phyloP scores from a whole-genome alignment of 1,140 invertebrate species.

The Drosophila asahinai region DNA sequence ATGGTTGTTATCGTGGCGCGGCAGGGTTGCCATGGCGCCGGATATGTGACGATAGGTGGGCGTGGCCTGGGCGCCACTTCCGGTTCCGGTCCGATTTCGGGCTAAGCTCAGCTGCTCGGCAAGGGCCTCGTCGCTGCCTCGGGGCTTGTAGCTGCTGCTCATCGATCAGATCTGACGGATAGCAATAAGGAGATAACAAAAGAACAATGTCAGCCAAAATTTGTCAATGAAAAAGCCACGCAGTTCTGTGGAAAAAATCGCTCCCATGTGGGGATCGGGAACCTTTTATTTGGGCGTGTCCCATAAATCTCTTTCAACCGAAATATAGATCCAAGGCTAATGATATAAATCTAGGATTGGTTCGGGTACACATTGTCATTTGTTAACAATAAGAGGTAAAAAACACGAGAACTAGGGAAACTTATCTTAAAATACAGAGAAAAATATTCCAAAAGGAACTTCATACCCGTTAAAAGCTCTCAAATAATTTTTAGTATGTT shows the following conservation, averaged over 20 bases:
- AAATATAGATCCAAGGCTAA: background rate
- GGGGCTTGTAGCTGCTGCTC: constrained; percentile 61
- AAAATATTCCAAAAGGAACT: background rate
- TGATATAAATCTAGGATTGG: constrained; percentile 4
- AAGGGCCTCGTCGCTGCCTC: constrained; percentile 72
- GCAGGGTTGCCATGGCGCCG: constrained; percentile 68
- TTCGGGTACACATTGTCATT: background rate
- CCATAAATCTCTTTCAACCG: background rate
- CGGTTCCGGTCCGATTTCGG: constrained; percentile 27
- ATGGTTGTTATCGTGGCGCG: constrained; percentile 56
- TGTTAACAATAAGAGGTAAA: background rate
- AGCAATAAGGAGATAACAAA: constrained; percentile 13
- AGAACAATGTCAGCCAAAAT: constrained; percentile 15
- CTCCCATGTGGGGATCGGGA: constrained; percentile 4
- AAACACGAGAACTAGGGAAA: too few relatives aligned
- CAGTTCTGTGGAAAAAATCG: constrained; percentile 6
- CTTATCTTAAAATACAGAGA: background rate
- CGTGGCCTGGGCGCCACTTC: constrained; percentile 50
- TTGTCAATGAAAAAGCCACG: background rate
- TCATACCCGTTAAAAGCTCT: background rate
- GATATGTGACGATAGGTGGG: constrained; percentile 66
- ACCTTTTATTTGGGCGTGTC: constrained; percentile 13
- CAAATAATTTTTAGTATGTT: too few relatives aligned
- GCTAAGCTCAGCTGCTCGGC: constrained; percentile 71
- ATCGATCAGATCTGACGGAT: constrained; percentile 69